These are phyloP conservation scores for Chionomys nivalis DNA, from an alignment of 2,113 vertebrate genomes.

Conservation along the genomic window DNA sequence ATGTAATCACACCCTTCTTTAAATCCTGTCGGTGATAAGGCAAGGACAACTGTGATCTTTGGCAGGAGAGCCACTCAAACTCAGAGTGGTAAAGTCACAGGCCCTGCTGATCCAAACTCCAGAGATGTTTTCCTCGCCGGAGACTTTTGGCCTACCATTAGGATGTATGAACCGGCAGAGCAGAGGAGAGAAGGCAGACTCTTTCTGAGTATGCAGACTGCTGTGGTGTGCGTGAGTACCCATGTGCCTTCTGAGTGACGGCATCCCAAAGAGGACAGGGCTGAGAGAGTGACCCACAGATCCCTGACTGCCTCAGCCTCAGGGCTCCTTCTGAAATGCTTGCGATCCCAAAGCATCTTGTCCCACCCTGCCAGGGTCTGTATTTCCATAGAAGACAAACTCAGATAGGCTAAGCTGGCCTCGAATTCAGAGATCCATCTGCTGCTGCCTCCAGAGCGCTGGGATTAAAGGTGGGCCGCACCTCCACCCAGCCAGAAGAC, in stretches of 20 bases:
- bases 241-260: background rate
- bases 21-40: rapidly evolving
- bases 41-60: background rate
- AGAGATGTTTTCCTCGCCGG: background rate
- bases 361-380: background rate
- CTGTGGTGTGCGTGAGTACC: too few species aligned
- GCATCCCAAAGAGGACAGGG: background rate
- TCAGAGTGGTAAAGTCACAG: background rate
- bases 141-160: background rate
- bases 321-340: background rate
- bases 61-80: background rate
- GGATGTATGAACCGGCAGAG: background rate
- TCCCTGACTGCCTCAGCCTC: rapidly evolving
- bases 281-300: rapidly evolving
- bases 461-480: background rate
- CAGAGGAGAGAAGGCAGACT: too few species aligned
- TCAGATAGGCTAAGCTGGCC: background rate
- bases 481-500: background rate
- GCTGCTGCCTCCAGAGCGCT: background rate
- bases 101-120: background rate
- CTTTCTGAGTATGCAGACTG: too few species aligned
- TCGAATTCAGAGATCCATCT: background rate
- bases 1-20: background rate
- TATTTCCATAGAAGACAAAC: background rate
- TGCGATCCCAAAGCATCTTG: background rate